phyloP scores from a whole-genome alignment of 2,113 vertebrate genomes.

The Archilochus colubris region DNA sequence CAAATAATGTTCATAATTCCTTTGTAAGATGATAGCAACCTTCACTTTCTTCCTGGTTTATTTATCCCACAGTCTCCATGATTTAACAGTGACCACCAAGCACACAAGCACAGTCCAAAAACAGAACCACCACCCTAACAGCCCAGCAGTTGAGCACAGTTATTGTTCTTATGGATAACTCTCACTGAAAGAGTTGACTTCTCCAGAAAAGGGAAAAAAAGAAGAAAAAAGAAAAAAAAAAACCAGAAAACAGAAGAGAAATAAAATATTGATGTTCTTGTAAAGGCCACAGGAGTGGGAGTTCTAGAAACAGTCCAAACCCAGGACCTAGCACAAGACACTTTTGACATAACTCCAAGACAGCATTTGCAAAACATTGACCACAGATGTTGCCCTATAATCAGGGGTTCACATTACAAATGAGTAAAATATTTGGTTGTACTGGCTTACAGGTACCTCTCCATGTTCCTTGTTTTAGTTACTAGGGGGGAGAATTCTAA shows the following conservation, averaged over 20 bases:
- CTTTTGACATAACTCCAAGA: background rate
- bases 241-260: background rate
- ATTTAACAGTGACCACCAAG: background rate
- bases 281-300: background rate
- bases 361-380: background rate
- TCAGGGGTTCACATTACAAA: background rate
- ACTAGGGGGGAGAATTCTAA: slow-evolving; percentile 29
- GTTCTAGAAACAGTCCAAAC: background rate
- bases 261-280: background rate
- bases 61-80: background rate
- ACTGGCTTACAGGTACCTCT: background rate
- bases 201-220: background rate
- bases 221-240: no score
- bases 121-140: background rate
- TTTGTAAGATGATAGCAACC: background rate
- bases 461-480: slow-evolving; percentile 13
- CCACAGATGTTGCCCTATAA: background rate
- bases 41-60: background rate
- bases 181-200: background rate
- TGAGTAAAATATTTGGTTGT: slow-evolving; percentile 19
- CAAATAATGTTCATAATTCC: accelerated
- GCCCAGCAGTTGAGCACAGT: background rate
- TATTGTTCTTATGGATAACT: background rate
- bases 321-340: background rate
- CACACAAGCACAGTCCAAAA: background rate